A percentile compares a stretch with the other conserved stretches of the same genome.
Evolutionary conservation across 1,140 invertebrate species (phyloP).

Genomic region (Drosophila pandora): DNA sequence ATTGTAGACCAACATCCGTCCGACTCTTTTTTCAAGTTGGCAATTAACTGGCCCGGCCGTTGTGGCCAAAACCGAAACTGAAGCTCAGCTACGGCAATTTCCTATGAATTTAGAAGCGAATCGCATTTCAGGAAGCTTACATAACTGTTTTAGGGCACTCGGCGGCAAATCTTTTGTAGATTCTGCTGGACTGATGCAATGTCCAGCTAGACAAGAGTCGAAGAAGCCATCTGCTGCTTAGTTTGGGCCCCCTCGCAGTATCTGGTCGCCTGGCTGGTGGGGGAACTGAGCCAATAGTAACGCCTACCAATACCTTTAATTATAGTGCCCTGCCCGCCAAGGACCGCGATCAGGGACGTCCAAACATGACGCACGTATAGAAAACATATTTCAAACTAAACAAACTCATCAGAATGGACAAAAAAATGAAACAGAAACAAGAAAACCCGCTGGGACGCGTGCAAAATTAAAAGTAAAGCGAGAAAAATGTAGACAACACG

Average conservation of each 20-base stretch:
- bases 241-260: not conserved
- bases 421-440: slow-evolving; percentile 8
- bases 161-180: slow-evolving; percentile 51
- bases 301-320: slow-evolving; percentile 81
- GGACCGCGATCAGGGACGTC: slow-evolving; percentile 42
- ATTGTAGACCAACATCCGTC: slow-evolving; percentile 52
- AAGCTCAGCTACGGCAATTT: slow-evolving; percentile 19
- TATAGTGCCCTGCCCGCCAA: slow-evolving; percentile 63
- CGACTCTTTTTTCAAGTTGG: slow-evolving; percentile 15
- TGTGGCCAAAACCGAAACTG: slow-evolving; percentile 30
- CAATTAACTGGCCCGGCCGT: slow-evolving; percentile 18
- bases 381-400: slow-evolving; percentile 83
- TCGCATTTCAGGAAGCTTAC: slow-evolving; percentile 40
- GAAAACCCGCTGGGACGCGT: slow-evolving; percentile 64
- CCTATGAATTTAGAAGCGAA: slow-evolving; percentile 36
- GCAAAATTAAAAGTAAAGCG: slow-evolving; percentile 80
- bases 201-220: slow-evolving; percentile 38
- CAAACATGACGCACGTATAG: slow-evolving; percentile 81
- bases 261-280: slow-evolving; percentile 7
- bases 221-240: slow-evolving; percentile 23
- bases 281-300: slow-evolving; percentile 74
- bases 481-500: slow-evolving; percentile 67
- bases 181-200: slow-evolving; percentile 42
- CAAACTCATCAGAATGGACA: slow-evolving; percentile 74
- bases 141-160: slow-evolving; percentile 40